Evolutionary conservation across 2,888 invertebrate species (phyloP).

Genomic region (Mimumesa dahlbomi): DNA sequence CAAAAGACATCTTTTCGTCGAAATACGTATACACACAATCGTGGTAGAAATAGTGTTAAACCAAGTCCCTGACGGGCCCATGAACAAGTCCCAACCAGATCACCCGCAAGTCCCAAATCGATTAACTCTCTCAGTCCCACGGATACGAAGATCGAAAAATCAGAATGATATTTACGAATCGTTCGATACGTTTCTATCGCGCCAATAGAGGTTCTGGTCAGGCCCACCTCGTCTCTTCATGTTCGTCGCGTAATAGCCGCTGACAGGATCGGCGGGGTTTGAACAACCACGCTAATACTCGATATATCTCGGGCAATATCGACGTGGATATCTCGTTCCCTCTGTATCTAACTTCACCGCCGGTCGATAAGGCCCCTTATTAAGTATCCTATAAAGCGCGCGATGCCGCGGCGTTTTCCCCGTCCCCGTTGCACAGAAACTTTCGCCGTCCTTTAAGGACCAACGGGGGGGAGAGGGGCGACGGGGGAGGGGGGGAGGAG

Average conservation of each 20-base stretch:
- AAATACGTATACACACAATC: too few species aligned
- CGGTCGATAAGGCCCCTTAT: slow-evolving; percentile 59
- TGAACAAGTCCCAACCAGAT: too few species aligned
- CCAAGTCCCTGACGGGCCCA: too few species aligned
- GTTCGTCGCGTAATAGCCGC: slow-evolving; percentile 30
- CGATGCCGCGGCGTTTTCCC: slow-evolving; percentile 44
- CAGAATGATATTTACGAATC: slow-evolving; percentile 2
- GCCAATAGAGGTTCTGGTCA: not conserved
- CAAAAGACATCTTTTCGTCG: too few species aligned
- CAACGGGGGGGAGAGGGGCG: too few species aligned
- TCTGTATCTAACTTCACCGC: slow-evolving; percentile 64
- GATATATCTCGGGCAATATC: slow-evolving; percentile 56
- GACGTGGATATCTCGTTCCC: slow-evolving; percentile 57
- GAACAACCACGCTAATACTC: slow-evolving; percentile 49
- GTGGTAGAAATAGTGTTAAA: too few species aligned
- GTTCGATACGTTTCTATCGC: not conserved
- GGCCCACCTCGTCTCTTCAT: too few species aligned
- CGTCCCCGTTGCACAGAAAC: slow-evolving; percentile 39
- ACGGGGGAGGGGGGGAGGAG: too few species aligned
- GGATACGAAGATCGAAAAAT: too few species aligned
- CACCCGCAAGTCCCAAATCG: too few species aligned
- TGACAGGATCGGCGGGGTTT: slow-evolving; percentile 44
- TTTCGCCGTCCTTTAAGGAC: slow-evolving; percentile 39
- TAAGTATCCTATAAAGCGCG: slow-evolving; percentile 58
- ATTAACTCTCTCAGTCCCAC: too few species aligned